Percentiles rank a stretch among this genome's conserved stretches.
Conservation (phyloP, 2,113 vertebrate genomes). For the Cyanoderma ruficeps region DNA sequence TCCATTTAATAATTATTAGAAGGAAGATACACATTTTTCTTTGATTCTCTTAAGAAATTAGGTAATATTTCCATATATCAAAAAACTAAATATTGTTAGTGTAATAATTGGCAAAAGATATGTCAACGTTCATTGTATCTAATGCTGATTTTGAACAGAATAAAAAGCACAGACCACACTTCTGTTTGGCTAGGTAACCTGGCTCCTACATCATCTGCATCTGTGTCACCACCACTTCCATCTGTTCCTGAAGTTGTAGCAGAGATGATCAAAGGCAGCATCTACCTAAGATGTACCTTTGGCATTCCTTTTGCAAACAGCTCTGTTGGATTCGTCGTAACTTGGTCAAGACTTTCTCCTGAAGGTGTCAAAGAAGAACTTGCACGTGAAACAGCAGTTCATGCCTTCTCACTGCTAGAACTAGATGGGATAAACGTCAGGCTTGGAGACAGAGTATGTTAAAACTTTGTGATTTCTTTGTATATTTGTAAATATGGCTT, state of each 20-base stretch:
- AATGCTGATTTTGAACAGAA: background rate
- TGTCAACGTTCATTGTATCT: background rate
- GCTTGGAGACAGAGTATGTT: constrained; percentile 87
- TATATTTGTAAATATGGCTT: background rate
- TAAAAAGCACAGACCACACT: background rate
- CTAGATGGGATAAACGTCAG: constrained; percentile 88
- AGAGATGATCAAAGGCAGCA: constrained; percentile 65
- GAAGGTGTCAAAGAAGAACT: constrained; percentile 84
- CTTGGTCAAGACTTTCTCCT: constrained; percentile 85
- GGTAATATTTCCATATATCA: background rate
- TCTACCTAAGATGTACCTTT: constrained; percentile 85
- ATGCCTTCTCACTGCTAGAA: constrained; percentile 81
- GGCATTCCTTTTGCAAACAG: constrained; percentile 64
- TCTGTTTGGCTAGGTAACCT: constrained; percentile 53
- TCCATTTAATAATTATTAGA: background rate
- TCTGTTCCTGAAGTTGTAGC: constrained; percentile 72
- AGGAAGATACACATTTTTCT: background rate
- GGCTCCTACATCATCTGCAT: background rate
- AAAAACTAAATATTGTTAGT: background rate
- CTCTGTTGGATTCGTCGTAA: constrained; percentile 80
- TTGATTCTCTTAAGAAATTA: background rate
- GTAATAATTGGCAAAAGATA: background rate
- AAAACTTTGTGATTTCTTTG: background rate
- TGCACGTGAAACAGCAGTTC: constrained; percentile 82
- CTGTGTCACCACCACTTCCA: constrained; percentile 63